Conservation (phyloP, 2,888 invertebrate genomes). For the Pseudococcus viburni region DNA sequence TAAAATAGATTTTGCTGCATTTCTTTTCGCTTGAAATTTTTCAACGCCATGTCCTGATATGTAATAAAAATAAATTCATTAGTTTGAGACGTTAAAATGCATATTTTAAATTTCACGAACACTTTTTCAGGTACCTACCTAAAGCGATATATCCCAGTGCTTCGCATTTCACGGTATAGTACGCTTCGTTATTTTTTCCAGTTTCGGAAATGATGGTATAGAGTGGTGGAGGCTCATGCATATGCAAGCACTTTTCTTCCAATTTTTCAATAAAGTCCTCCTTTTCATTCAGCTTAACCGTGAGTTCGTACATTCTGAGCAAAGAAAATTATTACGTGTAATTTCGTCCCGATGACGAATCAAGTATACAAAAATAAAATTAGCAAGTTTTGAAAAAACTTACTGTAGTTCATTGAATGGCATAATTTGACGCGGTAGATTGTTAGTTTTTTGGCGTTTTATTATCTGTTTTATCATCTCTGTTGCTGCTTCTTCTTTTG, state of each 20-base stretch:
- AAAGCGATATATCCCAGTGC: constrained; percentile 65
- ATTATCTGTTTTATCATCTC: constrained; percentile 67
- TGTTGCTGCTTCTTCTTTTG: constrained; percentile 67
- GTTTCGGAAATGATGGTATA: constrained; percentile 63
- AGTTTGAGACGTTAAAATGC: background rate
- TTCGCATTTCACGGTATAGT: constrained; percentile 65
- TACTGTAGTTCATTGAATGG: constrained; percentile 67
- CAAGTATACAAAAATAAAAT: background rate
- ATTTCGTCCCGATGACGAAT: background rate
- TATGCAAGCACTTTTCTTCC: constrained; percentile 66
- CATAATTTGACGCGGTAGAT: constrained; percentile 63
- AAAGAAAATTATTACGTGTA: background rate
- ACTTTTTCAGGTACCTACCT: constrained; percentile 62
- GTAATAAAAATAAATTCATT: background rate
- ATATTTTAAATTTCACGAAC: background rate
- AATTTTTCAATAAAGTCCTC: constrained; percentile 66
- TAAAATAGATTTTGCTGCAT: constrained; percentile 65
- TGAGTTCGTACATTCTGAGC: constrained; percentile 51
- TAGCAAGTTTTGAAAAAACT: background rate
- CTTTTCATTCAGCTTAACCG: constrained; percentile 53
- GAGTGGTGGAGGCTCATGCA: constrained; percentile 65
- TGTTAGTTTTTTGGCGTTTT: constrained; percentile 66
- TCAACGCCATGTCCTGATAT: constrained; percentile 36
- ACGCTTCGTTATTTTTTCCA: constrained; percentile 65
- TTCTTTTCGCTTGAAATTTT: constrained; percentile 63